Evolutionary conservation across 2,888 invertebrate species (phyloP), one percentile per base, ranked within the genome.

Genomic region (Drosophila stalkeri): DNA sequence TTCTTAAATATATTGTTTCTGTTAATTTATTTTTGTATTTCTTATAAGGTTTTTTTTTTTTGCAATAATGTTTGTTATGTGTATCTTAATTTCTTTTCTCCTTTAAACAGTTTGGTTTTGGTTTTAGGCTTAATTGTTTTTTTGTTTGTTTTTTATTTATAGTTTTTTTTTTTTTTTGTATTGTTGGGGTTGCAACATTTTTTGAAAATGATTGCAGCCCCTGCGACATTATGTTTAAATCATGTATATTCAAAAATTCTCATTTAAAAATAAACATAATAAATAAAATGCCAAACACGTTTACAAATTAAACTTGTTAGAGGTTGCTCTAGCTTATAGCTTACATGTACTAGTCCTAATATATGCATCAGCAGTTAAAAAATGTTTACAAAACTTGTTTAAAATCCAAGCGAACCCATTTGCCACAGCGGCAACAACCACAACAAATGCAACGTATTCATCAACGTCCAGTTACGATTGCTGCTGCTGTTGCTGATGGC

Each of bases 301-400:
- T 47, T 67, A 46, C 35, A 60, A 51, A 54, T 65, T 61, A 75
- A 68, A 64, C 57, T 62, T 49, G 51, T 41, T 61, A 35, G 31
- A 31, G 39, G 47, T 46, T 75, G 81, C 59, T 76, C 88, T 85
- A 85, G 88, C 85, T 85, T 85, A 81, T 79, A 85, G 86, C 85
- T 88, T 75, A 85, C 51, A 71, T 65, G 63, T 80, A 66, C 77
- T 80, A 86, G 41, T 61, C 56, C 82, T 83, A 86, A 69, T 70
- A 73, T 78, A 67, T 74, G 78, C 73, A 84, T 86, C 67, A 75
- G 79, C 65, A 64, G 72, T 69, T 78, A 79, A 79, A 78, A 80
- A 70, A 65, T 76, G 78, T 87, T 81, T 81, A 80, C 74, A 81
- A 87, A 85, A 87, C 77, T 77, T 74, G 82, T 75, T 74, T 76